Percentiles rank a stretch among this genome's conserved stretches.
phyloP scores from a whole-genome alignment of 2,113 vertebrate genomes.

The Ceratotherium simum region DNA sequence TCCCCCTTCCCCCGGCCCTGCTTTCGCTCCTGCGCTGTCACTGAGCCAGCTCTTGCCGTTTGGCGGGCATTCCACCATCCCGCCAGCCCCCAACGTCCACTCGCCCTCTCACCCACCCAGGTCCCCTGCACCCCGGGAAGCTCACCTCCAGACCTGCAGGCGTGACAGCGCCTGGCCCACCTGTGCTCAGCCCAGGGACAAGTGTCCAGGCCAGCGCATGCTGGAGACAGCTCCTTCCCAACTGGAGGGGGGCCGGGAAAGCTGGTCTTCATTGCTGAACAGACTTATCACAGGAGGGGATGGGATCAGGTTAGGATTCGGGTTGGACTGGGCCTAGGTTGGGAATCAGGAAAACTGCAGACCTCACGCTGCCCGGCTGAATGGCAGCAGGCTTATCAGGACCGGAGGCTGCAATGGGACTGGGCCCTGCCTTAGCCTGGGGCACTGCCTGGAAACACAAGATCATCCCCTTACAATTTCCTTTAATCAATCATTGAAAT shows the following conservation, averaged over 20 bases:
- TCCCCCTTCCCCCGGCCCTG: background rate
- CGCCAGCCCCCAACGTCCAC: background rate
- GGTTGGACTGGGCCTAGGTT: background rate
- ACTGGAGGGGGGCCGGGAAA: background rate
- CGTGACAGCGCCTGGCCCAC: rapidly evolving
- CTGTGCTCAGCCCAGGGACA: background rate
- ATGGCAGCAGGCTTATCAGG: background rate
- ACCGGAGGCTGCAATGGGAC: background rate
- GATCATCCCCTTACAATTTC: too few species aligned
- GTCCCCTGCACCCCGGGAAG: background rate
- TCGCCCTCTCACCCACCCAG: conserved; percentile 44
- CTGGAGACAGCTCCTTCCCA: background rate
- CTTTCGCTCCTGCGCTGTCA: background rate
- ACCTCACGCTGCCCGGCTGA: rapidly evolving
- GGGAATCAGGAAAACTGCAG: background rate
- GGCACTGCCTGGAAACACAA: too few species aligned
- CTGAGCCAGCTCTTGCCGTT: background rate
- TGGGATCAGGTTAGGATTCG: background rate
- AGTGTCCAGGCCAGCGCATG: background rate
- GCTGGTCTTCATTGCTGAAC: background rate
- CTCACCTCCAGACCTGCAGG: background rate
- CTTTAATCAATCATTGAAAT: background rate
- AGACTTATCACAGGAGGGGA: background rate
- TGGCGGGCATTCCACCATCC: background rate
- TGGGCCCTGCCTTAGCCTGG: background rate